These are phyloP conservation scores for Stercorarius parasiticus DNA, from an alignment of 2,113 vertebrate genomes.

Conservation along the genomic window DNA sequence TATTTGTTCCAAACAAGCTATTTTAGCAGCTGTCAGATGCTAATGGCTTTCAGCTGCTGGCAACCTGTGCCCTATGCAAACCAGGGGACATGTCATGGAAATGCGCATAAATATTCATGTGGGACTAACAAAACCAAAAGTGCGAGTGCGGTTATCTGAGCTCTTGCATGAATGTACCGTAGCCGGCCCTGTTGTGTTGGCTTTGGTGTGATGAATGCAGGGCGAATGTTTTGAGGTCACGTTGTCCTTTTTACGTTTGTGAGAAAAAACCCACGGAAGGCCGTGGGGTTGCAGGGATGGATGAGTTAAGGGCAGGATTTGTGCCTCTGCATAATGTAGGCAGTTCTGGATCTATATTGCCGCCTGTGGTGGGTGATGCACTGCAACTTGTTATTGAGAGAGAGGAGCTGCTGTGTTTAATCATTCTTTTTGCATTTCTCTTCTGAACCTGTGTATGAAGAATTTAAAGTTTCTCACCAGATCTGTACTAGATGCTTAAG, in stretches of 20 bases:
- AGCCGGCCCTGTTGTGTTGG: not conserved
- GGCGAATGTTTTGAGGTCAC: not conserved
- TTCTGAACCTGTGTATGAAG: not conserved
- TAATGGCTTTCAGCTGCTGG: slow-evolving; percentile 43
- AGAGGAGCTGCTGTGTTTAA: not conserved
- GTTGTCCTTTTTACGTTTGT: not conserved
- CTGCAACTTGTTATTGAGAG: not conserved
- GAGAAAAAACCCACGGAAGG: not conserved
- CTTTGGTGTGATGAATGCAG: not conserved
- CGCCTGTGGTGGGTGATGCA: fast-evolving
- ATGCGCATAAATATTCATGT: slow-evolving; percentile 40
- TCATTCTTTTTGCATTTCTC: not conserved
- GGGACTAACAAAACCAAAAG: not conserved
- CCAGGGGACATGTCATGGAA: not conserved
- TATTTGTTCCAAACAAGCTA: not conserved
- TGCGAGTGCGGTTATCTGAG: not conserved
- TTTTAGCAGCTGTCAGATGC: slow-evolving; percentile 35
- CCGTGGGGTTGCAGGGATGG: fast-evolving
- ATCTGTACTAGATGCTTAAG: not conserved
- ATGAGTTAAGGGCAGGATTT: not conserved
- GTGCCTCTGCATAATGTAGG: fast-evolving
- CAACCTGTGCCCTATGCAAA: slow-evolving; percentile 45
- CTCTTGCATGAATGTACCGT: not conserved
- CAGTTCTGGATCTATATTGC: not conserved
- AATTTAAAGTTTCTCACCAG: not conserved